These are phyloP conservation scores for Smithornis capensis DNA, from an alignment of 2,113 vertebrate species.

Conservation along the genomic window DNA sequence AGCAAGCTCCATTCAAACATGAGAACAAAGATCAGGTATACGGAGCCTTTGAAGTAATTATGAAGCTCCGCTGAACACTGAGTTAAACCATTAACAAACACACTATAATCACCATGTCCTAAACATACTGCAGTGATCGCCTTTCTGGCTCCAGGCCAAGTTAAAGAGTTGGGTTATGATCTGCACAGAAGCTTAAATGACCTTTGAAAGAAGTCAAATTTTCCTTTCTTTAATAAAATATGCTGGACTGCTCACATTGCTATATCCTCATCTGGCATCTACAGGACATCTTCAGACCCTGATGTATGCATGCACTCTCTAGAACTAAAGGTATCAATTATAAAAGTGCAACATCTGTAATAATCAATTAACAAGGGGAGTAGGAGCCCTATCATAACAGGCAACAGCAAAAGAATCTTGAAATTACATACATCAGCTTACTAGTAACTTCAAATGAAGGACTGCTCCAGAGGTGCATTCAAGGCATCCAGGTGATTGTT, in stretches of 20 bases:
- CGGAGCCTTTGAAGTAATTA: background rate
- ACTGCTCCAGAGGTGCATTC: background rate
- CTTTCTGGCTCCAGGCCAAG: background rate
- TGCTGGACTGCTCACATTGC: background rate
- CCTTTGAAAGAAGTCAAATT: background rate
- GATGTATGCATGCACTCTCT: background rate
- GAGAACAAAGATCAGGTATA: background rate
- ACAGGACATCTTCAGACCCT: background rate
- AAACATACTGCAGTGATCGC: background rate
- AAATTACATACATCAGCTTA: background rate
- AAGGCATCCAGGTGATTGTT: background rate
- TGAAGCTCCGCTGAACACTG: background rate
- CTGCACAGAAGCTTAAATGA: background rate
- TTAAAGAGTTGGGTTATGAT: background rate
- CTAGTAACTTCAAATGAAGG: background rate
- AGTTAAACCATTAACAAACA: conserved; percentile 18
- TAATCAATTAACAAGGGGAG: background rate
- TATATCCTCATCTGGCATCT: background rate
- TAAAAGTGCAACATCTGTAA: background rate
- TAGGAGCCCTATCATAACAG: background rate
- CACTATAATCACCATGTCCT: background rate
- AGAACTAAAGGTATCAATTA: background rate
- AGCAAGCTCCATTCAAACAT: background rate
- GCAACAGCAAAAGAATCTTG: background rate
- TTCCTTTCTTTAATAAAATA: background rate